Base-by-base conservation (phyloP, 2,888 invertebrate species). In the Mayetiola destructor region DNA sequence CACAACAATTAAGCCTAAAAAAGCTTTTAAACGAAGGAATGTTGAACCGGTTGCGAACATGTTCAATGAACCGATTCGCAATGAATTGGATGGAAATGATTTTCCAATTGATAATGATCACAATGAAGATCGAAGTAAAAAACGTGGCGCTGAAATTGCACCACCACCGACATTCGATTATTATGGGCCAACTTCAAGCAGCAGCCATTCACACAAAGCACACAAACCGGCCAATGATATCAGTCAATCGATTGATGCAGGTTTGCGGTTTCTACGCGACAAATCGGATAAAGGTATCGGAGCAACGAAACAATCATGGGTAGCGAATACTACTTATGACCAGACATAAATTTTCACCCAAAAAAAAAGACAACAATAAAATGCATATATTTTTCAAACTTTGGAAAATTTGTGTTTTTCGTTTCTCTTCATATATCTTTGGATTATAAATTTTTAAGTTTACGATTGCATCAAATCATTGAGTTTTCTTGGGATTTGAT, bases 161-260 rank as follows among this genome's bases (percentile, higher is more conserved):
- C 82, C 82, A 8, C 85, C 85, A 1, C 75, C 82, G 0, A 79
- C 78, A 1, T 80, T 77, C 64, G 79, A 84, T 29, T 81, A 84
- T 65, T 80, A 78, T 63, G 80, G 80, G 0, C 77, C 79, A 9
- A 65, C 64, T 35, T 60, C 58, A 20, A 57, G 39, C 18, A 57
- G 60, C 3, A 63, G 62, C 2, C 59, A 63, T 12, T n/a, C n/a
- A n/a, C n/a, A n/a, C n/a, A 66, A 70, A 58, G 62, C 62, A 10
- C 37, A 63, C 1, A 54, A 57, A 27, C 32, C 59, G 3, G 61
- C 63, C 5, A 59, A 60, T 12, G 66, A 74, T 54, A 65, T 79
- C 40, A 74, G 75, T 59, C 72, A 73, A 14, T 76, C 78, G 0
- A 77, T 80, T 57, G 75, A 75, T 62, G 78, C 76, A 10, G 79